Conservation (phyloP, 2,113 vertebrate species). For the Microcebus lehilahytsara region DNA sequence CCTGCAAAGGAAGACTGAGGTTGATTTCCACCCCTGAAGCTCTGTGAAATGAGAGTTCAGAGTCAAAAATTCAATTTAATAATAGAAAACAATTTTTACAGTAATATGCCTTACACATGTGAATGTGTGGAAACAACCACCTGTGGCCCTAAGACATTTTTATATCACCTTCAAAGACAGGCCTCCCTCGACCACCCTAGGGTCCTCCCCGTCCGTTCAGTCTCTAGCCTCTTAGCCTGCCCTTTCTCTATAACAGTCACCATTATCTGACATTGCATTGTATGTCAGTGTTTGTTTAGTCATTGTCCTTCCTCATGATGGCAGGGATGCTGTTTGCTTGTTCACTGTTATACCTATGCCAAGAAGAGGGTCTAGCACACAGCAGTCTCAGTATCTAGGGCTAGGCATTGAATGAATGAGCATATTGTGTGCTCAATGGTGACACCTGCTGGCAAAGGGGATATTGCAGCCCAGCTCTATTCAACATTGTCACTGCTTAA, state of each 20-base stretch:
- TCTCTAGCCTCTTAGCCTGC: neutral
- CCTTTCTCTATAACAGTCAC: neutral
- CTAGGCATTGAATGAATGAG: neutral
- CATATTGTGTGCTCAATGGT: neutral
- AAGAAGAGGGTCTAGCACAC: neutral
- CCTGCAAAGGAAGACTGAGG: neutral
- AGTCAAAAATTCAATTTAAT: conserved; percentile 11
- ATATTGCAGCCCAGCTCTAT: conserved; percentile 58
- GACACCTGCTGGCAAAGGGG: conserved; percentile 48
- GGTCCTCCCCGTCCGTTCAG: neutral
- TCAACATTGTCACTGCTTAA: neutral
- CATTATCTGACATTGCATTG: neutral
- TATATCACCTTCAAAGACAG: neutral
- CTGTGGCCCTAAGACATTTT: neutral
- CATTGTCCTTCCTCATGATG: neutral
- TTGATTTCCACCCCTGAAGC: neutral
- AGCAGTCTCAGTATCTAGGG: neutral
- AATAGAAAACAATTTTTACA: neutral
- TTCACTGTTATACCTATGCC: neutral
- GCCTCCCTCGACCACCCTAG: neutral
- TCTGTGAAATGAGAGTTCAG: neutral
- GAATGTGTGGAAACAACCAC: neutral
- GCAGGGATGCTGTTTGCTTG: neutral
- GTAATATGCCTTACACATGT: neutral
- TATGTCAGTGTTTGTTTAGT: neutral